phyloP scores from a whole-genome alignment of 2,888 invertebrate genomes.

The Watsonalla cultraria region DNA sequence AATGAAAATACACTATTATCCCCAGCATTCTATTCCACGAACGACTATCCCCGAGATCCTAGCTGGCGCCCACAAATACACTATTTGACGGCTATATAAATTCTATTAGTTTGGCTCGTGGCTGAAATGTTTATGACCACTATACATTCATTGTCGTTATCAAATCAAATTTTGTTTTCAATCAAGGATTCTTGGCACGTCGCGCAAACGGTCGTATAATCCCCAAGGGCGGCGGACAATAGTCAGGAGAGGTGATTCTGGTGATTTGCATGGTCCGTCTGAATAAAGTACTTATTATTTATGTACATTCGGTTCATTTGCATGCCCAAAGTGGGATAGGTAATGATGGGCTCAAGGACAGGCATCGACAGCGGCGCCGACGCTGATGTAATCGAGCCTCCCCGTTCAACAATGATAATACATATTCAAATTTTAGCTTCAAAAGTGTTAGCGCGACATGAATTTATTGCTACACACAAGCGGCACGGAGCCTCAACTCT shows the following conservation, averaged over 20 bases:
- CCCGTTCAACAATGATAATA: conserved; percentile 38
- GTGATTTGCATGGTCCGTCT: conserved; percentile 60
- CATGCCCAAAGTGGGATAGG: conserved; percentile 60
- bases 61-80: conserved; percentile 10
- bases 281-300: conserved; percentile 44
- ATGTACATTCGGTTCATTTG: conserved; percentile 63
- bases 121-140: conserved; percentile 36
- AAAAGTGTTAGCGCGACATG: conserved; percentile 50
- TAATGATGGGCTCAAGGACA: conserved; percentile 44
- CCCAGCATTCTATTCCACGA: conserved; percentile 26
- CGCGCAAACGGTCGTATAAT: conserved; percentile 48
- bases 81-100: background rate
- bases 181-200: conserved; percentile 64
- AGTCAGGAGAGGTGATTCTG: conserved; percentile 65
- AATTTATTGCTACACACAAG: conserved; percentile 40
- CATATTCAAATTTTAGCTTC: conserved; percentile 60
- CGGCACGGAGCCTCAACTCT: conserved; percentile 34
- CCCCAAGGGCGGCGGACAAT: conserved; percentile 71
- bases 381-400: conserved; percentile 65
- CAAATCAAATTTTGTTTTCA: conserved; percentile 58
- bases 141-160: conserved; percentile 38
- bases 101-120: conserved; percentile 6
- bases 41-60: conserved; percentile 26
- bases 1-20: conserved; percentile 29
- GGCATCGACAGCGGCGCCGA: conserved; percentile 40